phyloP scores from a whole-genome alignment of 1,140 invertebrate species.

The Philotrypesis tridentata region DNA sequence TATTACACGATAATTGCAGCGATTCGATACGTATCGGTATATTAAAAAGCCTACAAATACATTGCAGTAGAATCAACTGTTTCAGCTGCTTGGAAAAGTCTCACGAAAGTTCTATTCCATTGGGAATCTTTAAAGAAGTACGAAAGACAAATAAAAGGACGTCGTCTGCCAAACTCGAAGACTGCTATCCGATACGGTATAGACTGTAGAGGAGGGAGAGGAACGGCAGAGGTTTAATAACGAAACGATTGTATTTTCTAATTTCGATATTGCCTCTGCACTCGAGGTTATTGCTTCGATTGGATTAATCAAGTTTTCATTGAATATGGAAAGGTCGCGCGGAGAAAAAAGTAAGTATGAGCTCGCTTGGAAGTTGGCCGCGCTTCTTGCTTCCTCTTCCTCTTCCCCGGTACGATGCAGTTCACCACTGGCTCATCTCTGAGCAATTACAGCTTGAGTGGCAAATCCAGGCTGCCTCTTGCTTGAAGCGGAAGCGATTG shows the following conservation, averaged over 20 bases:
- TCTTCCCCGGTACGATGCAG: too few relatives aligned
- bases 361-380: too few relatives aligned
- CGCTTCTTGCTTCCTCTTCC: too few relatives aligned
- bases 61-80: too few relatives aligned
- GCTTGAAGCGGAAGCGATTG: not conserved
- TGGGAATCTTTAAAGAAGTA: not conserved
- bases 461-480: not conserved
- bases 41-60: not conserved
- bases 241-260: not conserved
- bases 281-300: too few relatives aligned
- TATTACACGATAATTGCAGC: too few relatives aligned
- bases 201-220: too few relatives aligned
- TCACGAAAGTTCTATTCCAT: not conserved
- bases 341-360: too few relatives aligned
- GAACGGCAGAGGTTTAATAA: slow-evolving; percentile 1
- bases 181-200: not conserved
- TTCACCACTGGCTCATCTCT: slow-evolving; percentile 11
- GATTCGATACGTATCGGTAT: not conserved
- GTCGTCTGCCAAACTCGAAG: not conserved
- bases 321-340: too few relatives aligned
- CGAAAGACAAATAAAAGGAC: slow-evolving; percentile 6
- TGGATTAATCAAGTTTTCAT: too few relatives aligned
- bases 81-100: not conserved
- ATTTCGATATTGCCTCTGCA: not conserved
- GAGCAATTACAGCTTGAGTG: slow-evolving; percentile 17